phyloP scores from a whole-genome alignment of 2,113 vertebrate species.

The Aix galericulata region DNA sequence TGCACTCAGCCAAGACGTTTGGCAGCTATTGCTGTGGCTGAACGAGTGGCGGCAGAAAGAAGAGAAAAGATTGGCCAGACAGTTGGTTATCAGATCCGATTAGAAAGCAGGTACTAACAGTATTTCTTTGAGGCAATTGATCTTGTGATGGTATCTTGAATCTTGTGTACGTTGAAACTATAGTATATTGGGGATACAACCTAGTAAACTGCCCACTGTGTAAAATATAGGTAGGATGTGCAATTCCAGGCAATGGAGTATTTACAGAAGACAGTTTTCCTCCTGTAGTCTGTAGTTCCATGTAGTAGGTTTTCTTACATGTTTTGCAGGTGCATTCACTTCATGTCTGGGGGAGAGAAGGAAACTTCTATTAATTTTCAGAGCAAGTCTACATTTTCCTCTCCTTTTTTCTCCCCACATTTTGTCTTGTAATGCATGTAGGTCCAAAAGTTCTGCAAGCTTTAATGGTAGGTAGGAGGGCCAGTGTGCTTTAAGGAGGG shows the following conservation, averaged over 20 bases:
- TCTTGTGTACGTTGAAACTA: background rate
- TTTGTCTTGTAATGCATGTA: background rate
- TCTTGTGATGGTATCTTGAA: background rate
- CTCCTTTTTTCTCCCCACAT: background rate
- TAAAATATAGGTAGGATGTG: background rate
- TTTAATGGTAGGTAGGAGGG: background rate
- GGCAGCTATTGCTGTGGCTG: conserved; percentile 91
- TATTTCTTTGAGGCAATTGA: background rate
- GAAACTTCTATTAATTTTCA: background rate
- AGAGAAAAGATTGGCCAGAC: conserved; percentile 91
- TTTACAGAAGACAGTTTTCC: background rate
- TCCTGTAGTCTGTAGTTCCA: background rate
- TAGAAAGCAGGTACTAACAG: conserved; percentile 90
- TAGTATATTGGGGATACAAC: background rate
- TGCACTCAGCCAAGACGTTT: conserved; percentile 95
- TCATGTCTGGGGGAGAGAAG: background rate
- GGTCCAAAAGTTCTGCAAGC: background rate
- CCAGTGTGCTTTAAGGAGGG: background rate
- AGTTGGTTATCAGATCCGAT: conserved; percentile 92
- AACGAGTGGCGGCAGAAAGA: conserved; percentile 94
- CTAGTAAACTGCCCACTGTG: background rate
- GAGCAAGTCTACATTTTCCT: background rate
- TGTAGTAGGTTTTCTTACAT: background rate
- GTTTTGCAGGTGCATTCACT: background rate
- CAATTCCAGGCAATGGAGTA: background rate